A percentile compares a stretch with the other conserved stretches of the same genome.
Conservation (phyloP, 1,140 invertebrate genomes). For the Diprion similis region DNA sequence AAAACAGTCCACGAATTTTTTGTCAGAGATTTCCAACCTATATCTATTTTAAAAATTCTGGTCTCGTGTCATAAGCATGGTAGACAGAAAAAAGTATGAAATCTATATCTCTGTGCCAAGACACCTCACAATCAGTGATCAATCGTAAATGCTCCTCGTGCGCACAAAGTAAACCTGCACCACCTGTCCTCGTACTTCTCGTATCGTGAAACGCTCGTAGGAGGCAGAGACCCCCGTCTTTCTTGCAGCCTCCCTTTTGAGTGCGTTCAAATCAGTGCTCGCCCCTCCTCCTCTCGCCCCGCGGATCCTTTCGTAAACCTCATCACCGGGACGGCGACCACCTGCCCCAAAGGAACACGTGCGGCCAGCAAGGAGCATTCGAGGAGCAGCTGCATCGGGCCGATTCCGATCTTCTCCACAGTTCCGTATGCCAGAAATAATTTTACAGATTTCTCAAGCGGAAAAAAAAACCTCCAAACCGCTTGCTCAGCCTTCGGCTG, state of each 20-base stretch:
- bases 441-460: too few species aligned
- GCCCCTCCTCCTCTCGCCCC: constrained; percentile 15
- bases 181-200: neutral
- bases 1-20: too few species aligned
- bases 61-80: too few species aligned
- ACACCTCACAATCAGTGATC: neutral
- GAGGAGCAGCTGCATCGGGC: constrained; percentile 44
- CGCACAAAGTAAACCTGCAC: neutral
- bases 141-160: neutral
- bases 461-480: neutral
- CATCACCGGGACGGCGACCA: constrained; percentile 44
- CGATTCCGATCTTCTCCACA: constrained; percentile 5
- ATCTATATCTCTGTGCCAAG: too few species aligned
- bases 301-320: neutral
- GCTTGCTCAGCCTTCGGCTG: neutral
- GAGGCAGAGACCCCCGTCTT: neutral
- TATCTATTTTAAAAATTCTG: too few species aligned
- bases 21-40: too few species aligned
- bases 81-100: too few species aligned
- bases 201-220: neutral
- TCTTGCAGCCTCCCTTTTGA: neutral
- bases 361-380: constrained; percentile 29
- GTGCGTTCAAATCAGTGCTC: constrained; percentile 45
- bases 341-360: constrained; percentile 55
- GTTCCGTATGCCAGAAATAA: neutral